These are phyloP conservation scores for Dioctria rufipes DNA, from an alignment of 2,888 invertebrate species.

Conservation along the genomic window DNA sequence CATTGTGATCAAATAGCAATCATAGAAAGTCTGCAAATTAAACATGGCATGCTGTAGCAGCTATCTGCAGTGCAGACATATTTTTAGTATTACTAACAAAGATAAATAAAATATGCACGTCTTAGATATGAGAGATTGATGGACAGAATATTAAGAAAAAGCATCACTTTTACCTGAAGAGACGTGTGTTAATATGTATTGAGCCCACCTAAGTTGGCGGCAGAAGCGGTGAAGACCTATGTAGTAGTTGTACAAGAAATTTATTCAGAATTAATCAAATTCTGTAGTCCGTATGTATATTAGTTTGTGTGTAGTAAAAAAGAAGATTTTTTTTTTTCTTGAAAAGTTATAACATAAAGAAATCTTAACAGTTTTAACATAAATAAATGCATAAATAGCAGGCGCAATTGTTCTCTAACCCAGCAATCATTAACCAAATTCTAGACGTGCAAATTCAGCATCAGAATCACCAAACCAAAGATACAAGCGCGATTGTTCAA, in stretches of 20 bases:
- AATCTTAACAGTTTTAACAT: conserved; percentile 12
- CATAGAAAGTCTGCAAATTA: conserved; percentile 2
- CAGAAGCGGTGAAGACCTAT: no score
- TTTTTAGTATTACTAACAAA: no score
- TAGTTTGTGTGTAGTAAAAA: not conserved
- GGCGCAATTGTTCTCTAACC: not conserved
- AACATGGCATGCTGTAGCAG: not conserved
- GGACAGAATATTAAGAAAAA: not conserved
- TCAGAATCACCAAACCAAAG: not conserved
- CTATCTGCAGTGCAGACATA: not conserved
- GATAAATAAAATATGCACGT: no score
- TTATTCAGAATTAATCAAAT: conserved; percentile 20
- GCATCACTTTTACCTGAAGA: not conserved
- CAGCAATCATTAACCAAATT: conserved; percentile 1
- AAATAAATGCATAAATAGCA: conserved; percentile 23
- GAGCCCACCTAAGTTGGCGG: no score
- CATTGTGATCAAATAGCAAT: conserved; percentile 3
- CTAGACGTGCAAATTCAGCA: not conserved
- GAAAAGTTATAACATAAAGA: not conserved
- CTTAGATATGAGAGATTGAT: not conserved
- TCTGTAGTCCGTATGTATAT: no score
- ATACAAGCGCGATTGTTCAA: not conserved
- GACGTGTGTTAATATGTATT: not conserved
- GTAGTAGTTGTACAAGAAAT: conserved; percentile 4
- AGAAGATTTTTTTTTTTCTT: not conserved